phyloP scores from a whole-genome alignment of 2,888 invertebrate species.

The Drosophila fulvimacula region DNA sequence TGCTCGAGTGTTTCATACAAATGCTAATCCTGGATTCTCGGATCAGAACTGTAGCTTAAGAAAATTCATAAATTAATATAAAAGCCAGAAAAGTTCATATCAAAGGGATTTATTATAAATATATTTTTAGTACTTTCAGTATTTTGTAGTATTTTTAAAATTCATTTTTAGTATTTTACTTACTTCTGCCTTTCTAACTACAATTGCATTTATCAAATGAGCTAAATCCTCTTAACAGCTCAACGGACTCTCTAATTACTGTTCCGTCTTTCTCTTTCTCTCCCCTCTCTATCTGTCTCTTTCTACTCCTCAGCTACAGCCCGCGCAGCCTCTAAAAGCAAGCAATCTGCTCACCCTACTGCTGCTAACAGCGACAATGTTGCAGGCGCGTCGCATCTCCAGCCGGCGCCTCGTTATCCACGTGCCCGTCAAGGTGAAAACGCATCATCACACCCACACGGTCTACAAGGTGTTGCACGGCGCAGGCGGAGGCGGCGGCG shows the following conservation, averaged over 20 bases:
- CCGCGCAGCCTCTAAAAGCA: constrained; percentile 22
- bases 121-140: no score
- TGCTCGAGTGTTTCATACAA: no score
- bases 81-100: no score
- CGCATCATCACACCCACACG: constrained; percentile 90
- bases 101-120: no score
- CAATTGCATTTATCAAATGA: no score
- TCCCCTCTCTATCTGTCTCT: no score
- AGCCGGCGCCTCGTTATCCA: constrained; percentile 92
- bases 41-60: no score
- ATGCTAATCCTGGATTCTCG: no score
- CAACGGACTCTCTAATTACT: background rate
- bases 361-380: constrained; percentile 47
- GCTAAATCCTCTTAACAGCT: background rate
- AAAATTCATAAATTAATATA: no score
- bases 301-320: constrained; percentile 18
- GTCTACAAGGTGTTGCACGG: constrained; percentile 89
- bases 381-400: constrained; percentile 79
- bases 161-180: no score
- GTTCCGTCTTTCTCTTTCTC: background rate
- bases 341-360: constrained; percentile 46
- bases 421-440: constrained; percentile 91
- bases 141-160: no score
- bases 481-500: constrained; percentile 84
- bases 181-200: no score